Evolutionary conservation across 2,888 invertebrate species (phyloP).

Genomic region (Drosophila ustulata): DNA sequence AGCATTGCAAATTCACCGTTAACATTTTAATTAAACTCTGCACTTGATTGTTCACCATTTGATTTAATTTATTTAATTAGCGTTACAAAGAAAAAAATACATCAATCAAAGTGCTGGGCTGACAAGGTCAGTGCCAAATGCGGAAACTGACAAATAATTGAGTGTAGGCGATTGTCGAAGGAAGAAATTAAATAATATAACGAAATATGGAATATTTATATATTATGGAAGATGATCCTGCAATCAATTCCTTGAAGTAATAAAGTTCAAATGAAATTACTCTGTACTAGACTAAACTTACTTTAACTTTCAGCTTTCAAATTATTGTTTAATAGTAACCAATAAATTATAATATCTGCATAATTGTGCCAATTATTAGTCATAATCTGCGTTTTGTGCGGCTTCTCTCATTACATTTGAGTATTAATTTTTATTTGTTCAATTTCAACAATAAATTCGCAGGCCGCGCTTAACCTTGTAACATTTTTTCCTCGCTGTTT

Average conservation of each 20-base stretch:
- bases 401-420: constrained; percentile 33
- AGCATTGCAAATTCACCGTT: constrained; percentile 47
- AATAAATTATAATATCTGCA: constrained; percentile 18
- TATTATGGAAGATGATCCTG: too few relatives aligned
- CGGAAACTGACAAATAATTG: neutral
- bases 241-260: too few relatives aligned
- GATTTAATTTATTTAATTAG: constrained; percentile 29
- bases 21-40: constrained; percentile 47
- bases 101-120: constrained; percentile 38
- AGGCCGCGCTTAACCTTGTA: constrained; percentile 56
- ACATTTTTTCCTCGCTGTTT: constrained; percentile 50
- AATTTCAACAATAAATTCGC: constrained; percentile 61
- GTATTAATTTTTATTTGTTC: constrained; percentile 57
- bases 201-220: too few relatives aligned
- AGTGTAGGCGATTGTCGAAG: neutral
- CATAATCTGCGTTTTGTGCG: constrained; percentile 31
- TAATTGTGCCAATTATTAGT: constrained; percentile 48
- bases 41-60: constrained; percentile 47
- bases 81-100: constrained; percentile 24
- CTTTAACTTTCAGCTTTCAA: neutral
- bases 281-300: too few relatives aligned
- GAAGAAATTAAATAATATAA: neutral
- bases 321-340: neutral
- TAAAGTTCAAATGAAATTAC: too few relatives aligned
- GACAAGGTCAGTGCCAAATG: constrained; percentile 27